Evolutionary conservation across 2,797 vertebrate species (phyloP).

Genomic region (Brachyrhaphis roseni): DNA sequence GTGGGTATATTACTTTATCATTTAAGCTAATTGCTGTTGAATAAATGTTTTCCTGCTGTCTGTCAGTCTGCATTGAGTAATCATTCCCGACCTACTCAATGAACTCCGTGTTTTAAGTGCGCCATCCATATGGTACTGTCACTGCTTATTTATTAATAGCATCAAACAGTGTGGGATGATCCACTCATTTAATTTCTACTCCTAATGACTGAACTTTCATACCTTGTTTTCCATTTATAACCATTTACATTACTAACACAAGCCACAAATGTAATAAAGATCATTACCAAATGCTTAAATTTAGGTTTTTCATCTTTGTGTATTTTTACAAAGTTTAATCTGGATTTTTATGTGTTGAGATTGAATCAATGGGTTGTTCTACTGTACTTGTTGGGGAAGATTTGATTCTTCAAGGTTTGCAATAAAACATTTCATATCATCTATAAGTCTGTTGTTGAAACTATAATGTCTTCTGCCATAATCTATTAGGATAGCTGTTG

Average conservation of each 20-base stretch:
- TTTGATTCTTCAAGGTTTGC: too few species aligned
- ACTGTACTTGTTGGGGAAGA: too few species aligned
- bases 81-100: conserved; percentile 92
- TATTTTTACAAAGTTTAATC: too few species aligned
- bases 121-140: conserved; percentile 88
- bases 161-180: conserved; percentile 78
- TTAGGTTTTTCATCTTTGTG: too few species aligned
- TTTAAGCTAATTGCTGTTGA: conserved; percentile 93
- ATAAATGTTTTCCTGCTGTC: conserved; percentile 90
- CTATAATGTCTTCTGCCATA: neutral
- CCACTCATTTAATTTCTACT: conserved; percentile 68
- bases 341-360: too few species aligned
- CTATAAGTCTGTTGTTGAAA: too few species aligned
- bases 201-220: conserved; percentile 59
- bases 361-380: too few species aligned
- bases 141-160: conserved; percentile 87
- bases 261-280: neutral
- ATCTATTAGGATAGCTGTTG: neutral
- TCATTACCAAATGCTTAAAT: too few species aligned
- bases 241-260: neutral
- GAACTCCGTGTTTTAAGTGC: conserved; percentile 92
- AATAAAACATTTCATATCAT: too few species aligned
- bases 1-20: conserved; percentile 85
- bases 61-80: conserved; percentile 90
- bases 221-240: neutral